phyloP scores from a whole-genome alignment of 2,113 vertebrate species.

The Zosterops japonicus region DNA sequence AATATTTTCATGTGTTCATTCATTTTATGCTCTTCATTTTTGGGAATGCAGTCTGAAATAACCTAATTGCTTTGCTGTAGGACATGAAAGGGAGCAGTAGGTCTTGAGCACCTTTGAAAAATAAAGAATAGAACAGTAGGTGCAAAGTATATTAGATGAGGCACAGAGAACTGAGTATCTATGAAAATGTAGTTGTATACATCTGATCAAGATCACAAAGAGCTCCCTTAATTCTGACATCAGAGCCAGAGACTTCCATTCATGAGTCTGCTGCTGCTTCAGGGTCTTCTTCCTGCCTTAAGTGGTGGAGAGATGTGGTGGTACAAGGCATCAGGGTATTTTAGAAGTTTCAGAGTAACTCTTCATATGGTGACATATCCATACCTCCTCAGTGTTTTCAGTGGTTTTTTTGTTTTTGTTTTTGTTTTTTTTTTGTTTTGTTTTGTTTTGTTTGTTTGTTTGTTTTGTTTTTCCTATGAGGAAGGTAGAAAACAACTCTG shows the following conservation, averaged over 20 bases:
- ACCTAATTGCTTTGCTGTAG: conserved; percentile 54
- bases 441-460: too few species aligned
- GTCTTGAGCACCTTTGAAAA: conserved; percentile 58
- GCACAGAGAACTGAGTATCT: conserved; percentile 6
- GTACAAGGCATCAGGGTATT: neutral
- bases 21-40: conserved; percentile 61
- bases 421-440: neutral
- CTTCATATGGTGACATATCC: neutral
- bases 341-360: conserved; percentile 4
- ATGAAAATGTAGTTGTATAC: conserved; percentile 24
- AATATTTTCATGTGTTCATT: conserved; percentile 55
- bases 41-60: conserved; percentile 62
- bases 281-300: conserved; percentile 20
- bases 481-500: neutral
- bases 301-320: neutral
- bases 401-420: neutral
- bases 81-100: conserved; percentile 53
- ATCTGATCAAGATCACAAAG: neutral
- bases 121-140: conserved; percentile 33
- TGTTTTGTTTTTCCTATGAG: neutral
- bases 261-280: neutral
- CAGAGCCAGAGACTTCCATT: conserved; percentile 20
- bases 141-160: conserved; percentile 3
- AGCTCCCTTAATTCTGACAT: neutral
- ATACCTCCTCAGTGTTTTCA: neutral